Conservation (phyloP, 2,888 invertebrate genomes). For the Podabrus alpinus region DNA sequence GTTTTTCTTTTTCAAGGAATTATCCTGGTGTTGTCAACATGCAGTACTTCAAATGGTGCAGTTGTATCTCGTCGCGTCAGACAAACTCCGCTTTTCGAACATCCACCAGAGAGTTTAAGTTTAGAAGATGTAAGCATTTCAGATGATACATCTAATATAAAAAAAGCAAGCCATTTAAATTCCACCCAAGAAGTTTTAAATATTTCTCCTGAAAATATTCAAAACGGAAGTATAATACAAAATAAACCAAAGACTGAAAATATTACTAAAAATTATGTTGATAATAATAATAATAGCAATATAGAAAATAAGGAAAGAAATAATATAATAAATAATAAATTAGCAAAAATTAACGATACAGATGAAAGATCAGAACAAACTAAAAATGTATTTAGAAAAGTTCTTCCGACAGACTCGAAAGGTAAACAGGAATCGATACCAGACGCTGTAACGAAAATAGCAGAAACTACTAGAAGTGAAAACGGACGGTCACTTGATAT, state of each 20-base stretch:
- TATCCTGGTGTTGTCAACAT: conserved; percentile 38
- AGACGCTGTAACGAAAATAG: not conserved
- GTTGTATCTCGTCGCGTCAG: conserved; percentile 26
- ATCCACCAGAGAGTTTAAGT: conserved; percentile 8
- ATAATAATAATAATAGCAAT: conserved; percentile 14
- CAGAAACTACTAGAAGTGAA: conserved; percentile 32
- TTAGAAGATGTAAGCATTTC: not conserved
- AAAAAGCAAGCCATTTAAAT: conserved; percentile 1
- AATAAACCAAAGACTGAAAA: conserved; percentile 47
- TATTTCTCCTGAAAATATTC: not conserved
- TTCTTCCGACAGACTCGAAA: not conserved
- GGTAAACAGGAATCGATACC: not conserved
- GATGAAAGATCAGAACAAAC: not conserved
- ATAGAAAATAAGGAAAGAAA: conserved; percentile 17
- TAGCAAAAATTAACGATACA: not conserved
- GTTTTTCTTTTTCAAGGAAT: conserved; percentile 40
- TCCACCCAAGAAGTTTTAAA: not conserved
- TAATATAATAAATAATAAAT: not conserved
- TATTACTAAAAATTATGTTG: conserved; percentile 29
- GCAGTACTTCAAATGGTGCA: conserved; percentile 27
- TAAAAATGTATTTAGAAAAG: not conserved
- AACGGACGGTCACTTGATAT: conserved; percentile 48
- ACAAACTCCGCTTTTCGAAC: conserved; percentile 13
- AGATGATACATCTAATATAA: conserved; percentile 1
- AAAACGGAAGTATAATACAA: conserved; percentile 12